Evolutionary conservation across 2,888 invertebrate genomes (phyloP).

Genomic region (Tolmerus cingulatus): DNA sequence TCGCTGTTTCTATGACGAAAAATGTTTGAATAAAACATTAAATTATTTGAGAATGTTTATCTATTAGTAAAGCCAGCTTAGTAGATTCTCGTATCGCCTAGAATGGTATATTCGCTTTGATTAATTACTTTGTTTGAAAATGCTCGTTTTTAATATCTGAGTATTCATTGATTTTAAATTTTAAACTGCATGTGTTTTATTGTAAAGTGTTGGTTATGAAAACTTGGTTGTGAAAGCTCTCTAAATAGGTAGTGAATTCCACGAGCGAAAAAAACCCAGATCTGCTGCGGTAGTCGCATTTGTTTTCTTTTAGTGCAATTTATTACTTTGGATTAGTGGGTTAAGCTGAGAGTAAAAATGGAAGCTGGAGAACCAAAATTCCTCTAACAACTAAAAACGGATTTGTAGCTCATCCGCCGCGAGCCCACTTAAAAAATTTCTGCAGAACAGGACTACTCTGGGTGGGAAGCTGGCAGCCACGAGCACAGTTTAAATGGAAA

Average conservation of each 20-base stretch:
- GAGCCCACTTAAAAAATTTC: not conserved
- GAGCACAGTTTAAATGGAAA: not conserved
- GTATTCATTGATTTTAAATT: not conserved
- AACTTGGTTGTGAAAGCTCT: not conserved
- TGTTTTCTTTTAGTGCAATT: not conserved
- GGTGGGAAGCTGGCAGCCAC: not conserved
- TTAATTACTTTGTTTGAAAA: too few species aligned
- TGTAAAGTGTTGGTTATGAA: not conserved
- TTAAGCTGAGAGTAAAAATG: not conserved
- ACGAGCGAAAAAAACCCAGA: not conserved
- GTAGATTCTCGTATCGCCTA: too few species aligned
- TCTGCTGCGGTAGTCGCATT: not conserved
- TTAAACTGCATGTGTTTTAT: not conserved
- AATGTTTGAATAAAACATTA: too few species aligned
- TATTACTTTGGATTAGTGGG: not conserved
- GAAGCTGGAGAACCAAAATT: not conserved
- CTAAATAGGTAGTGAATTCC: not conserved
- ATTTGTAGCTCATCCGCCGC: not conserved
- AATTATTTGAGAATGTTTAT: too few species aligned
- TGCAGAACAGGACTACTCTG: not conserved
- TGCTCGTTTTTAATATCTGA: too few species aligned
- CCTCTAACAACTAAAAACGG: not conserved
- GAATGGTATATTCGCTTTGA: too few species aligned
- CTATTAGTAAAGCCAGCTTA: too few species aligned
- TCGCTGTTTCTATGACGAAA: too few species aligned